Conservation (phyloP, 2,797 vertebrate genomes). For the Paedocypris micromegethes region DNA sequence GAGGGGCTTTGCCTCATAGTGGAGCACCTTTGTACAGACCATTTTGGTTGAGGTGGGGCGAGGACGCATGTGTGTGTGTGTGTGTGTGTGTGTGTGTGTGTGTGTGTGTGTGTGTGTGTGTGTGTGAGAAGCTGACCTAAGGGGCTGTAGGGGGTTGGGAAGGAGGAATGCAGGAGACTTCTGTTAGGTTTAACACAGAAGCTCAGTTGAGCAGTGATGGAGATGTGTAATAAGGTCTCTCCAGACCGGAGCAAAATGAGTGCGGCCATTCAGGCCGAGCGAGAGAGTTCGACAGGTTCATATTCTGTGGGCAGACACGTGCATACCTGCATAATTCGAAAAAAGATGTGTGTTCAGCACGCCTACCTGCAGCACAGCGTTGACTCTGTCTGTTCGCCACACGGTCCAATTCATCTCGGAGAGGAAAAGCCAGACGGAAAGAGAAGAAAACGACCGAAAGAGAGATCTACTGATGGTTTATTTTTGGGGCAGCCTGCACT, state of each 20-base stretch:
- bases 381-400: neutral
- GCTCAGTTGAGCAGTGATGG: conserved; percentile 29
- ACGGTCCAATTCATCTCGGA: neutral
- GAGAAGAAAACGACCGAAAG: conserved; percentile 12
- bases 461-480: conserved; percentile 19
- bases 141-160: conserved; percentile 4
- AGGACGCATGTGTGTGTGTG: neutral
- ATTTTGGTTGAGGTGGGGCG: conserved; percentile 13
- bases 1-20: conserved; percentile 41
- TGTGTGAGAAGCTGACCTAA: neutral
- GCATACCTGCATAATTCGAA: conserved; percentile 35
- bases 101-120: neutral
- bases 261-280: conserved; percentile 32
- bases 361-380: conserved; percentile 2
- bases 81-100: no score
- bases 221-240: conserved; percentile 36
- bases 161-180: conserved; percentile 41
- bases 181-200: conserved; percentile 44
- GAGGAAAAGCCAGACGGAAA: neutral
- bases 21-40: conserved; percentile 56
- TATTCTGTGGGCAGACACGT: conserved; percentile 15
- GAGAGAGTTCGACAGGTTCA: conserved; percentile 40
- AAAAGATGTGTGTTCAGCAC: neutral
- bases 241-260: conserved; percentile 31
- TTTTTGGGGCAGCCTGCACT: conserved; percentile 18